Percentiles rank a stretch among this genome's conserved stretches.
phyloP scores from a whole-genome alignment of 64 coral and sea anemone species.

The Acropora tenuis region DNA sequence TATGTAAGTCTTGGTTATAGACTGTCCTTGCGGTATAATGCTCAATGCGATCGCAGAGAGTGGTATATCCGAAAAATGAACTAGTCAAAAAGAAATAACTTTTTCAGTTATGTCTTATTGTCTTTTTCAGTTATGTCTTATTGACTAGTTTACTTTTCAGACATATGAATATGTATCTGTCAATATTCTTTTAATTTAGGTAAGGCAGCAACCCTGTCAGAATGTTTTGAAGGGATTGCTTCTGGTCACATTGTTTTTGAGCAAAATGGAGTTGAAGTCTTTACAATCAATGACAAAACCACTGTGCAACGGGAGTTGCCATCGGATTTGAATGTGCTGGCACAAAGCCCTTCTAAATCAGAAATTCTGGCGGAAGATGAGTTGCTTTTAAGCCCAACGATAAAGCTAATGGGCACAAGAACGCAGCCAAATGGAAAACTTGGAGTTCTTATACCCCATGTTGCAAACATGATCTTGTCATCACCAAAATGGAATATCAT shows the following conservation, averaged over 20 bases:
- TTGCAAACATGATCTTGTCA: slow-evolving; percentile 15
- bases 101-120: too few species aligned
- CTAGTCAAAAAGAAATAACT: too few species aligned
- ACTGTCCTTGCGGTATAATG: too few species aligned
- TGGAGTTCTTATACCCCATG: slow-evolving; percentile 43
- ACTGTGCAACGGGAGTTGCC: not conserved
- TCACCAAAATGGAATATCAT: slow-evolving; percentile 29
- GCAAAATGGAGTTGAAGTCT: slow-evolving; percentile 24
- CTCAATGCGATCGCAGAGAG: too few species aligned
- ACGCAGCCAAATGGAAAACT: not conserved
- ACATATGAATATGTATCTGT: too few species aligned
- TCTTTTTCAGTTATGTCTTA: too few species aligned
- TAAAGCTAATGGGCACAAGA: not conserved
- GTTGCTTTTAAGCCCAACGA: slow-evolving; percentile 22
- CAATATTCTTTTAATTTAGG: not conserved
- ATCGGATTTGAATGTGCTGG: slow-evolving; percentile 6
- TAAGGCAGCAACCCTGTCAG: not conserved
- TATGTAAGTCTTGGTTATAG: too few species aligned
- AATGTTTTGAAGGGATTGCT: not conserved
- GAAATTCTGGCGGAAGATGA: slow-evolving; percentile 8
- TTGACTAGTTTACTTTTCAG: too few species aligned
- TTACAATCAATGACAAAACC: not conserved
- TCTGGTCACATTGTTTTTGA: slow-evolving; percentile 1
- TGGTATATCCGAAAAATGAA: too few species aligned
- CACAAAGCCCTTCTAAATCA: not conserved